A percentile compares a stretch with the other conserved stretches of the same genome.
These are phyloP conservation scores for Drosophila nigritarsus DNA, from an alignment of 2,888 invertebrate genomes.

Conservation along the genomic window DNA sequence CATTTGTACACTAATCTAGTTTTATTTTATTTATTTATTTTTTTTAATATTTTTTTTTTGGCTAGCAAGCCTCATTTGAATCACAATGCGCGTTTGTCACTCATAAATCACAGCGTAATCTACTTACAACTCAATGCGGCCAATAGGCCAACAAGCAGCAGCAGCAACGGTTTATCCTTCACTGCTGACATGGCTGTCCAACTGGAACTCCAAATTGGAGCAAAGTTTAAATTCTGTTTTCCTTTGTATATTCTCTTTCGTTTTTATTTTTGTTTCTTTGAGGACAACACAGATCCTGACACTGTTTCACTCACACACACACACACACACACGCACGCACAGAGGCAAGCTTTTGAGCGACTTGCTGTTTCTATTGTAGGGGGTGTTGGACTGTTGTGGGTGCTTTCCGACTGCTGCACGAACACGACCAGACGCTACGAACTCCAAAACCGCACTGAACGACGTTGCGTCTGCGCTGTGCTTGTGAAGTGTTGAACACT, in stretches of 20 bases:
- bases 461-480: conserved; percentile 76
- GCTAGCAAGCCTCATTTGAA: conserved; percentile 64
- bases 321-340: conserved; percentile 11
- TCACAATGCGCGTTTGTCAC: conserved; percentile 59
- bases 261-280: conserved; percentile 10
- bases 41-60: conserved; percentile 18
- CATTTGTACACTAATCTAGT: conserved; percentile 18
- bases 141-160: conserved; percentile 74
- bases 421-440: conserved; percentile 79
- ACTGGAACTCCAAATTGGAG: conserved; percentile 46
- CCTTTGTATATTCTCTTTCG: background rate
- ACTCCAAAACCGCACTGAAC: conserved; percentile 83
- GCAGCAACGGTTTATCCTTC: conserved; percentile 69
- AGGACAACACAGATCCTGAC: conserved; percentile 34
- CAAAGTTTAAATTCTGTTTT: background rate
- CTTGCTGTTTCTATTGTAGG: conserved; percentile 13
- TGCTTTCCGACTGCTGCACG: conserved; percentile 41
- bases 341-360: conserved; percentile 8
- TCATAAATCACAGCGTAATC: conserved; percentile 67
- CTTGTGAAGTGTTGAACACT: conserved; percentile 68
- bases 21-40: conserved; percentile 14
- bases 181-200: conserved; percentile 61
- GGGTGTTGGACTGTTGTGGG: background rate
- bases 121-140: conserved; percentile 81
- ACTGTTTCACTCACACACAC: conserved; percentile 20